Conservation (phyloP, 2,797 vertebrate genomes). For the Todus mexicanus region DNA sequence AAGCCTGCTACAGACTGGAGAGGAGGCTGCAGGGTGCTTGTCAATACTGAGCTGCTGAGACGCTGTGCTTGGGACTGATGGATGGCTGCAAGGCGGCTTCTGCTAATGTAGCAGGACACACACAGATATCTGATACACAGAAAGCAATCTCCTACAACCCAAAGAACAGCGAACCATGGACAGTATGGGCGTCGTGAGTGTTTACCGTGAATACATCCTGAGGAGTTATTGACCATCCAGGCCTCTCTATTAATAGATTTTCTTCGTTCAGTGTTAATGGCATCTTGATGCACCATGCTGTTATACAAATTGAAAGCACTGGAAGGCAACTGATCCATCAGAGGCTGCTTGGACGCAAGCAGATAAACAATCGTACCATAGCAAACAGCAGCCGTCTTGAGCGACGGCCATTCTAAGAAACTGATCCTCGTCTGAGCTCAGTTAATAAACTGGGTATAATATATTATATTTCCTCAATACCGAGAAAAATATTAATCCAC, state of each 20-base stretch:
- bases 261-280: neutral
- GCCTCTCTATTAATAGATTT: neutral
- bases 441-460: neutral
- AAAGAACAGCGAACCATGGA: neutral
- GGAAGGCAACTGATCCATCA: neutral
- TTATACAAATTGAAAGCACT: neutral
- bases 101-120: neutral
- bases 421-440: neutral
- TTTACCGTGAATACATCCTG: neutral
- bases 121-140: neutral
- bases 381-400: neutral
- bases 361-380: neutral
- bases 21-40: neutral
- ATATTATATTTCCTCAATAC: neutral
- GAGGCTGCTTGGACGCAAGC: neutral
- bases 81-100: neutral
- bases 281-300: neutral
- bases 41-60: neutral
- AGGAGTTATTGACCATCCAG: neutral
- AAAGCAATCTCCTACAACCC: neutral
- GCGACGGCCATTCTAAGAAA: neutral
- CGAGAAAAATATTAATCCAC: neutral
- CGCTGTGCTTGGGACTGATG: neutral
- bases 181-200: neutral
- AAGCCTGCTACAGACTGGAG: neutral